phyloP scores from a whole-genome alignment of 2,113 vertebrate species.

The Tachuris rubrigastra region DNA sequence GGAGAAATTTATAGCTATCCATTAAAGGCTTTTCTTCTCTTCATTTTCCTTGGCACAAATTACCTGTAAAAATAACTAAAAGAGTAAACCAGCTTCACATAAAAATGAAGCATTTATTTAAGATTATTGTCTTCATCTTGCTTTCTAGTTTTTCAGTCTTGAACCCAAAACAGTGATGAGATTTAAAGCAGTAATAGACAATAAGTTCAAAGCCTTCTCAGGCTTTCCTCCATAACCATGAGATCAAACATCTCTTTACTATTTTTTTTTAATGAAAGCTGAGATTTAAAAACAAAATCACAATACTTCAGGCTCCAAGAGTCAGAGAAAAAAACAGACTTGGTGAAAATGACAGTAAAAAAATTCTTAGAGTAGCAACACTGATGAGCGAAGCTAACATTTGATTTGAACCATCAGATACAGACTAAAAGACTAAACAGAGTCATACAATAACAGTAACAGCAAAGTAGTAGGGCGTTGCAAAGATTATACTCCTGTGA shows the following conservation, averaged over 20 bases:
- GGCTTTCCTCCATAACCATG: neutral
- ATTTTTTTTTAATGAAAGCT: neutral
- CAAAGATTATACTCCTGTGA: neutral
- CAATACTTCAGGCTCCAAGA: neutral
- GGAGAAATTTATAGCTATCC: slow-evolving; percentile 29
- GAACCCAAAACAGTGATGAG: neutral
- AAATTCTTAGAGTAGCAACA: neutral
- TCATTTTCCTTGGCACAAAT: slow-evolving; percentile 33
- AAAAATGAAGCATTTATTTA: neutral
- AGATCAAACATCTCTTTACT: neutral
- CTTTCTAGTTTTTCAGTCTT: slow-evolving; percentile 16
- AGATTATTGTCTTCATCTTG: neutral
- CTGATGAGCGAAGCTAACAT: neutral
- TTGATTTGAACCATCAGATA: neutral
- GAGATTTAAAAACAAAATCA: neutral
- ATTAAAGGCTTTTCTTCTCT: slow-evolving; percentile 21
- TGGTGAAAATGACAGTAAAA: neutral
- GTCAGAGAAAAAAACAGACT: neutral
- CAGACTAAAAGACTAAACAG: neutral
- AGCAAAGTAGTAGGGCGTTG: neutral
- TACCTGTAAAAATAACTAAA: slow-evolving; percentile 30
- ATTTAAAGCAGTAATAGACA: neutral
- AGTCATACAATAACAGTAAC: neutral
- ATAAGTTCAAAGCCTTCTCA: neutral
- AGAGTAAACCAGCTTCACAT: slow-evolving; percentile 1